A percentile compares a stretch with the other conserved stretches of the same genome.
Conservation (phyloP, 2,888 invertebrate genomes). For the Drosophila prolongata region DNA sequence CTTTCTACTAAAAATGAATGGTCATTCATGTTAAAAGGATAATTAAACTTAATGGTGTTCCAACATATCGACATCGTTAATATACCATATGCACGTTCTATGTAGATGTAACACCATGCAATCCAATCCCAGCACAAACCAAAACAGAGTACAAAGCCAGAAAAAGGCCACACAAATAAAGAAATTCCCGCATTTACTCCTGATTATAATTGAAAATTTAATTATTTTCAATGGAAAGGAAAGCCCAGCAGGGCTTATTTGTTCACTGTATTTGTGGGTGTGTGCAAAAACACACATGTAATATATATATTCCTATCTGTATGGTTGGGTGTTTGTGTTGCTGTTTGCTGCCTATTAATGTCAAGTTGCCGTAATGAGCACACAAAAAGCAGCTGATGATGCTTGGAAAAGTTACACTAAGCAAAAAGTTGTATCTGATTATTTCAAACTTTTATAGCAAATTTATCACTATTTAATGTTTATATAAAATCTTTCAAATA, state of each 20-base stretch:
- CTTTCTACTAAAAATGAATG: background rate
- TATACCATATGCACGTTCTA: background rate
- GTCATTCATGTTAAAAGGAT: background rate
- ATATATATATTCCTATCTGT: constrained; percentile 12
- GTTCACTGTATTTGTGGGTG: constrained; percentile 16
- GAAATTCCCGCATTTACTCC: constrained; percentile 45
- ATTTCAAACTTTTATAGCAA: no score
- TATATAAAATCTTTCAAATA: no score
- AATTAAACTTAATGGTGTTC: background rate
- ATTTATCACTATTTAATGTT: no score
- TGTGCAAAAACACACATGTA: constrained; percentile 25
- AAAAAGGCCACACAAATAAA: constrained; percentile 17
- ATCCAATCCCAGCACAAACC: background rate
- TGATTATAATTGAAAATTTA: constrained; percentile 66
- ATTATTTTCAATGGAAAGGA: constrained; percentile 58
- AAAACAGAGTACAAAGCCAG: constrained; percentile 8
- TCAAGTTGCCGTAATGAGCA: constrained; percentile 74
- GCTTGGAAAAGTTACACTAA: constrained; percentile 39
- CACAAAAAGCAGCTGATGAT: constrained; percentile 71
- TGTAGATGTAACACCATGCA: background rate
- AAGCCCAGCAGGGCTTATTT: constrained; percentile 40
- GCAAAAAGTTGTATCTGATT: background rate
- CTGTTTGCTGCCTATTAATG: constrained; percentile 67
- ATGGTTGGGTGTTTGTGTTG: constrained; percentile 41
- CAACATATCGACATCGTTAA: constrained; percentile 1